Evolutionary conservation across 2,888 invertebrate genomes (phyloP).

Genomic region (Zonitis immaculata): DNA sequence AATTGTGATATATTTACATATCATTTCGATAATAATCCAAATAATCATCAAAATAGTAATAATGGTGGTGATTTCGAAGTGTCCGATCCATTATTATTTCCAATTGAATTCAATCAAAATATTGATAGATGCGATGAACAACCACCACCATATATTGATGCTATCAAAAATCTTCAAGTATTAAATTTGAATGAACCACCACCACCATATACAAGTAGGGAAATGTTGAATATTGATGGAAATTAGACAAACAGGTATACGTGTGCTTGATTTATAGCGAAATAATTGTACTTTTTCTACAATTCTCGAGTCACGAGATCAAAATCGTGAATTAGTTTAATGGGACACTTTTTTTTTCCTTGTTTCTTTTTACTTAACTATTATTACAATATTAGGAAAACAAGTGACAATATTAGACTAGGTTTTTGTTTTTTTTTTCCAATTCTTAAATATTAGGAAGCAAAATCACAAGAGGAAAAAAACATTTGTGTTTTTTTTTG

Average conservation of each 20-base stretch:
- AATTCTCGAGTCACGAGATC: too few species aligned
- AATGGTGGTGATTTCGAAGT: slow-evolving; percentile 31
- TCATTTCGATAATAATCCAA: slow-evolving; percentile 10
- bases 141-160: slow-evolving; percentile 43
- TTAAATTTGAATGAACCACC: slow-evolving; percentile 44
- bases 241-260: neutral
- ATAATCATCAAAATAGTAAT: slow-evolving; percentile 1
- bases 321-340: too few species aligned
- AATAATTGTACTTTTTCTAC: too few species aligned
- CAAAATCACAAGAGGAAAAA: too few species aligned
- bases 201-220: slow-evolving; percentile 48
- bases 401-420: too few species aligned
- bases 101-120: slow-evolving; percentile 22
- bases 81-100: slow-evolving; percentile 36
- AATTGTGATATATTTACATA: slow-evolving; percentile 30
- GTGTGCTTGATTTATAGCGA: too few species aligned
- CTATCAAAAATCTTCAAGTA: slow-evolving; percentile 29
- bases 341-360: too few species aligned
- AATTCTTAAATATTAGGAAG: too few species aligned
- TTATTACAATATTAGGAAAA: too few species aligned
- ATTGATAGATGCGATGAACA: slow-evolving; percentile 32
- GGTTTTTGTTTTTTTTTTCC: too few species aligned
- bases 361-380: too few species aligned
- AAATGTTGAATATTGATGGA: slow-evolving; percentile 27
- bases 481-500: too few species aligned